These are phyloP conservation scores for Drosophila robusta DNA, from an alignment of 2,888 invertebrate species.

Conservation along the genomic window DNA sequence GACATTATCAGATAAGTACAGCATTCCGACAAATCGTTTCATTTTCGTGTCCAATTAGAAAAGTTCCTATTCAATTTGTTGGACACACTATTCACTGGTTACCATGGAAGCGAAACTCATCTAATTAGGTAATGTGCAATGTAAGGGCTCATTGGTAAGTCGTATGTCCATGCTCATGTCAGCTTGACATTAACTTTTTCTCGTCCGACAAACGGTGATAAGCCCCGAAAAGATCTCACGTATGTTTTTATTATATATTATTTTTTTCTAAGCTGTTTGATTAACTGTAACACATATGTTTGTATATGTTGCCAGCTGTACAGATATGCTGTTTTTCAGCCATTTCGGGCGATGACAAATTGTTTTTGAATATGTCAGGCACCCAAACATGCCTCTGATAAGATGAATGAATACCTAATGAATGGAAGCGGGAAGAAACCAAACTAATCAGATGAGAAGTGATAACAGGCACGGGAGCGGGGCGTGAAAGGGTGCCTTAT, in stretches of 20 bases:
- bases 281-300: slow-evolving; percentile 27
- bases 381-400: slow-evolving; percentile 31
- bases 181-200: background rate
- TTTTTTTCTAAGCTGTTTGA: slow-evolving; percentile 15
- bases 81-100: slow-evolving; percentile 1
- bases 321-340: background rate
- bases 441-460: slow-evolving; percentile 9
- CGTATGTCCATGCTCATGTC: too few species aligned
- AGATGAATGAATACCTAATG: slow-evolving; percentile 47
- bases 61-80: slow-evolving; percentile 54
- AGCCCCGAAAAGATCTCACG: slow-evolving; percentile 23
- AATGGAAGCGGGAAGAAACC: slow-evolving; percentile 20
- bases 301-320: slow-evolving; percentile 21
- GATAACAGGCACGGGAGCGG: background rate
- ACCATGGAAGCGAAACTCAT: background rate
- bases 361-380: background rate
- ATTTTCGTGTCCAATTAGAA: slow-evolving; percentile 56
- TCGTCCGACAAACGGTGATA: slow-evolving; percentile 25
- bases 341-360: slow-evolving; percentile 38
- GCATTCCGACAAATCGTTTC: slow-evolving; percentile 12
- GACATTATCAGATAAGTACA: too few species aligned
- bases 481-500: too few species aligned
- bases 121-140: slow-evolving; percentile 11
- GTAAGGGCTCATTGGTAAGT: too few species aligned
- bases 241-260: slow-evolving; percentile 1